Percentiles rank a stretch among this genome's conserved stretches.
These are phyloP conservation scores for Heliothis subflexa DNA, from an alignment of 1,140 invertebrate species.

Conservation along the genomic window DNA sequence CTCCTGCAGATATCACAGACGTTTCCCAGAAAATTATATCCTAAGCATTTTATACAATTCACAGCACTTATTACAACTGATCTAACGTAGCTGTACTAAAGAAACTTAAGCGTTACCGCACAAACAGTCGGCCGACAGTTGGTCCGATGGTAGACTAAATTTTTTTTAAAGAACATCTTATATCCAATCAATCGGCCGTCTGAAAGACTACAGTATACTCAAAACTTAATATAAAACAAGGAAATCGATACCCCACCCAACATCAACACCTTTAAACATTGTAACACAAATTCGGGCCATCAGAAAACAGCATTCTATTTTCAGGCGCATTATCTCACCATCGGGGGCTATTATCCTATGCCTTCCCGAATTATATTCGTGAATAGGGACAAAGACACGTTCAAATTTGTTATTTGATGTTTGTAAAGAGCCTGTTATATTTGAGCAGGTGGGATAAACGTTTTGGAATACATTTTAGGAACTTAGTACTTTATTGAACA, in stretches of 20 bases:
- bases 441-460: constrained; percentile 10
- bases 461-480: constrained; percentile 20
- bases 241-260: constrained; percentile 9
- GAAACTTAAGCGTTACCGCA: too few relatives aligned
- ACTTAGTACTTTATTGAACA: too few relatives aligned
- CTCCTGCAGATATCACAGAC: too few relatives aligned
- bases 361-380: constrained; percentile 36
- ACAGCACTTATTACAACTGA: too few relatives aligned
- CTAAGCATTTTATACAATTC: too few relatives aligned
- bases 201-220: too few relatives aligned
- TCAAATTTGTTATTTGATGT: constrained; percentile 39
- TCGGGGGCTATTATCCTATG: constrained; percentile 36
- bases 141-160: too few relatives aligned
- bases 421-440: constrained; percentile 17
- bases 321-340: constrained; percentile 30
- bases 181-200: too few relatives aligned
- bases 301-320: constrained; percentile 41
- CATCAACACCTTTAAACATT: constrained; percentile 13
- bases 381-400: constrained; percentile 29
- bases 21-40: too few relatives aligned
- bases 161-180: too few relatives aligned
- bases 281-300: constrained; percentile 32
- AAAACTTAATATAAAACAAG: neutral
- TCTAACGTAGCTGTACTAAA: too few relatives aligned
- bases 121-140: too few relatives aligned